A percentile compares a stretch with the other conserved stretches of the same genome.
Evolutionary conservation across 2,888 invertebrate genomes (phyloP).

Genomic region (Cheilosia pagana): DNA sequence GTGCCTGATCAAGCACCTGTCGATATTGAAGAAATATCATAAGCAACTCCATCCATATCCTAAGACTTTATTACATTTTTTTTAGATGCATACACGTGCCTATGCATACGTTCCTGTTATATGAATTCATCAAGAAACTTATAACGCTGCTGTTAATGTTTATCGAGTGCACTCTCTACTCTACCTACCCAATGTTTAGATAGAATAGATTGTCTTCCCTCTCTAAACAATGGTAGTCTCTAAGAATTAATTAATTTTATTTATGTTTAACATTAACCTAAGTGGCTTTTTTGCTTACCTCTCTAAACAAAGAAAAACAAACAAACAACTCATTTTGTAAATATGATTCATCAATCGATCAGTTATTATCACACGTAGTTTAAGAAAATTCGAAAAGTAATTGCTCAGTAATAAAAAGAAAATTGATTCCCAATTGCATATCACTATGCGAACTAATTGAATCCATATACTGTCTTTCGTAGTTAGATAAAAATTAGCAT

Average conservation of each 20-base stretch:
- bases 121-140: slow-evolving; percentile 29
- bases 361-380: slow-evolving; percentile 34
- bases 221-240: slow-evolving; percentile 13
- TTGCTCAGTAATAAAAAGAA: slow-evolving; percentile 53
- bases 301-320: slow-evolving; percentile 12
- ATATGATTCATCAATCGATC: slow-evolving; percentile 53
- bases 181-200: slow-evolving; percentile 9
- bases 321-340: slow-evolving; percentile 55
- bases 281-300: slow-evolving; percentile 27
- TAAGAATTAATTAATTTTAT: slow-evolving; percentile 27
- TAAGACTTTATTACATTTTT: slow-evolving; percentile 26
- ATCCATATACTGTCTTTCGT: slow-evolving; percentile 26
- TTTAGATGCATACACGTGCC: slow-evolving; percentile 48
- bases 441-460: slow-evolving; percentile 1
- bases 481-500: slow-evolving; percentile 46
- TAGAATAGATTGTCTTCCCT: background rate
- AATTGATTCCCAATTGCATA: slow-evolving; percentile 40
- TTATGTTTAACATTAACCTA: slow-evolving; percentile 25
- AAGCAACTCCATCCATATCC: slow-evolving; percentile 48
- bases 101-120: slow-evolving; percentile 61
- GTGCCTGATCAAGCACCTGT: slow-evolving; percentile 73
- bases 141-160: slow-evolving; percentile 42
- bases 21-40: slow-evolving; percentile 77
- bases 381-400: slow-evolving; percentile 15
- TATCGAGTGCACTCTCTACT: slow-evolving; percentile 44